Conservation (phyloP, 2,888 invertebrate species). For the Rhagonycha lutea region DNA sequence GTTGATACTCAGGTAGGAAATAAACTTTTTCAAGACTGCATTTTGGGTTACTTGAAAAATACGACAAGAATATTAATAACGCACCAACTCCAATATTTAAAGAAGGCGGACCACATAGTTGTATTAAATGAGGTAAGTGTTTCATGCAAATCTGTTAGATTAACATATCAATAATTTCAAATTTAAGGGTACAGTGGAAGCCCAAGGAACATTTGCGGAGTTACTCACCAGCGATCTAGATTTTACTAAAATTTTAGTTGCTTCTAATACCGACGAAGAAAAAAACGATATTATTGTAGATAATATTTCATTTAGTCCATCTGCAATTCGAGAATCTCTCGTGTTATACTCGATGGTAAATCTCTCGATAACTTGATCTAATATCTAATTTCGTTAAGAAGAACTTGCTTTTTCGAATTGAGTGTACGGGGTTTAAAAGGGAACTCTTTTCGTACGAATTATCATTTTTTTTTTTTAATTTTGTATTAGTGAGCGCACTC, state of each 20-base stretch:
- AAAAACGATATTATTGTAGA: neutral
- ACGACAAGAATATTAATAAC: constrained; percentile 71
- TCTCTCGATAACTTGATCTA: too few species aligned
- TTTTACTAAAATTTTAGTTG: constrained; percentile 58
- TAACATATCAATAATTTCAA: neutral
- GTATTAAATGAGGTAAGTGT: constrained; percentile 54
- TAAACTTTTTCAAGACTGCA: constrained; percentile 76
- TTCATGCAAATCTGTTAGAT: neutral
- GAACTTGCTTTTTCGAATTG: too few species aligned
- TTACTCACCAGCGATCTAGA: constrained; percentile 62
- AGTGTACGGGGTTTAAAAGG: too few species aligned
- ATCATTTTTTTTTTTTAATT: too few species aligned
- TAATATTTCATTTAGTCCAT: neutral
- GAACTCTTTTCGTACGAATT: too few species aligned
- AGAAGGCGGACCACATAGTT: constrained; percentile 60
- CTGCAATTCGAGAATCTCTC: neutral
- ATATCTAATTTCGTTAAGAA: too few species aligned
- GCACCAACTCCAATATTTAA: constrained; percentile 71
- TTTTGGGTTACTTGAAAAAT: constrained; percentile 59
- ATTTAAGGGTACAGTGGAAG: constrained; percentile 60
- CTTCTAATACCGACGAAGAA: constrained; percentile 37
- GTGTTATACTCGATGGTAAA: neutral
- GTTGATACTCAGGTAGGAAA: constrained; percentile 80
- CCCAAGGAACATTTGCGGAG: constrained; percentile 64
- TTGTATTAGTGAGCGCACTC: too few species aligned